phyloP scores from a whole-genome alignment of 2,888 invertebrate species.

The Dryobotodes eremita region DNA sequence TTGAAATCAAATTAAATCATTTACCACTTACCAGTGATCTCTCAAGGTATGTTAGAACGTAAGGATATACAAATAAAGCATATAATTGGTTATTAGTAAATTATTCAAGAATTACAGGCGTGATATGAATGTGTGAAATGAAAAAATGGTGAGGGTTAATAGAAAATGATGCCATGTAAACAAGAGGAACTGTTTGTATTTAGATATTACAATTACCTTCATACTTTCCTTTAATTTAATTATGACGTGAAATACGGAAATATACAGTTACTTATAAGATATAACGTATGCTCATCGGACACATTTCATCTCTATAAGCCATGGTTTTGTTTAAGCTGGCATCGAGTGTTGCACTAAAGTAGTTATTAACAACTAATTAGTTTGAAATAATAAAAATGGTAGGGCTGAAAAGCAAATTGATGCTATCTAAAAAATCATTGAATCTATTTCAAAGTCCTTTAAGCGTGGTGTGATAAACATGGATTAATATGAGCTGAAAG shows the following conservation, averaged over 20 bases:
- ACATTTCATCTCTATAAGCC: background rate
- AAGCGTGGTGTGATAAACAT: background rate
- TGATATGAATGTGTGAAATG: background rate
- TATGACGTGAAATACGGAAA: background rate
- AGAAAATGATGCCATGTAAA: background rate
- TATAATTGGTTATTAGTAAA: background rate
- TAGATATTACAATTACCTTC: background rate
- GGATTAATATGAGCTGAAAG: background rate
- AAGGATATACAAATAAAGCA: background rate
- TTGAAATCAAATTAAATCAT: background rate
- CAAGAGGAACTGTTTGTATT: background rate
- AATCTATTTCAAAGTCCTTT: background rate
- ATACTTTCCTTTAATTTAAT: background rate
- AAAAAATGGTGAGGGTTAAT: background rate
- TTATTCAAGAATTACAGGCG: background rate
- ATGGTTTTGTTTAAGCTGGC: background rate
- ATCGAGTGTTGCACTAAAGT: background rate
- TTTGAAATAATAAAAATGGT: background rate
- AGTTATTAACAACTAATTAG: background rate
- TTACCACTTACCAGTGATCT: constrained; percentile 6
- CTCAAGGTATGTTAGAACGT: background rate
- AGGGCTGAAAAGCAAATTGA: background rate
- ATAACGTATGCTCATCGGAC: too few species aligned
- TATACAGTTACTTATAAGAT: background rate
- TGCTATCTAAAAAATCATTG: background rate